Percentiles rank a stretch among this genome's conserved stretches.
phyloP scores from a whole-genome alignment of 92 coral and sea anemone genomes.

The Parazoanthus atlanticus region DNA sequence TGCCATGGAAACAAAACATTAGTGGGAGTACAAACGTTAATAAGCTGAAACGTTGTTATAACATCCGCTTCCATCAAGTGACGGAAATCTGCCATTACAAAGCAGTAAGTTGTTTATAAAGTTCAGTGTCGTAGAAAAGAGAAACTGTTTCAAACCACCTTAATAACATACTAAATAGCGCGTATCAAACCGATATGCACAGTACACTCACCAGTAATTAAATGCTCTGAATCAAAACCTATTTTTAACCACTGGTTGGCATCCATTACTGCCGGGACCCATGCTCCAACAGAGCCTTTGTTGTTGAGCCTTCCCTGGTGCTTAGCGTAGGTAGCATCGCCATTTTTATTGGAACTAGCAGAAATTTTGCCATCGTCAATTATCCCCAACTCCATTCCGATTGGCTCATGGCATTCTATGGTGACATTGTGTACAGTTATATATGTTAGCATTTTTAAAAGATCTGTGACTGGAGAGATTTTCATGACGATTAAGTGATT shows the following conservation, averaged over 20 bases:
- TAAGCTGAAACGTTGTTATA: too few species aligned
- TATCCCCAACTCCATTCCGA: slow-evolving; percentile 21
- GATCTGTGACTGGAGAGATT: neutral
- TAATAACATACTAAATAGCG: too few species aligned
- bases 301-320: slow-evolving; percentile 31
- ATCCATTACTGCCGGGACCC: slow-evolving; percentile 29
- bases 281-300: slow-evolving; percentile 21
- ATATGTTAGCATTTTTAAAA: neutral
- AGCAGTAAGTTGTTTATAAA: too few species aligned
- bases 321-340: slow-evolving; percentile 2
- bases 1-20: too few species aligned
- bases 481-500: neutral
- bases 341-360: slow-evolving; percentile 11
- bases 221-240: slow-evolving; percentile 11
- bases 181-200: too few species aligned
- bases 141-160: too few species aligned
- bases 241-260: slow-evolving; percentile 25
- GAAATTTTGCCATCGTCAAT: neutral
- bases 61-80: too few species aligned
- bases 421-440: too few species aligned
- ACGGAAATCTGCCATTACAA: too few species aligned
- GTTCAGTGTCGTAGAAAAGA: too few species aligned
- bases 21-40: too few species aligned
- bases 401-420: slow-evolving; percentile 24
- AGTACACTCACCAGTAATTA: neutral